Evolutionary conservation across 2,113 vertebrate genomes (phyloP).

Genomic region (Myotis yumanensis): DNA sequence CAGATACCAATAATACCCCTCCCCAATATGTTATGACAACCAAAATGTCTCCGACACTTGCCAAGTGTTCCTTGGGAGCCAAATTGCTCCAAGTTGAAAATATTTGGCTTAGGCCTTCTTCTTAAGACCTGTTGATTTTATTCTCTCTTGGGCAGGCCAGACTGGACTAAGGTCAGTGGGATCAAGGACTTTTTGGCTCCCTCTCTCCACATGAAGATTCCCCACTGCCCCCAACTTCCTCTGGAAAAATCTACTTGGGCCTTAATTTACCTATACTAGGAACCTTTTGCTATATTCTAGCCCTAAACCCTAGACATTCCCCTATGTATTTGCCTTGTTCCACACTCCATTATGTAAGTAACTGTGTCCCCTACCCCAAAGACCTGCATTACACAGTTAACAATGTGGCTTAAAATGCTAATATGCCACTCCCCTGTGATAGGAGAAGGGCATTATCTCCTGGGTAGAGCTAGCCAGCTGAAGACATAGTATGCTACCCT

Average conservation of each 20-base stretch:
- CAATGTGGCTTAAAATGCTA: background rate
- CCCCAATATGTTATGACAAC: background rate
- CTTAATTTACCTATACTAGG: background rate
- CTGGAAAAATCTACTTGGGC: background rate
- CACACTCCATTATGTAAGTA: background rate
- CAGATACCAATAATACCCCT: background rate
- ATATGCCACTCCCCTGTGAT: background rate
- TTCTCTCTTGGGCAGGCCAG: background rate
- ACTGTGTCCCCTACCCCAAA: background rate
- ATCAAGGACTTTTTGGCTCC: background rate
- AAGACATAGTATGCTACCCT: background rate
- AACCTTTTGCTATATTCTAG: background rate
- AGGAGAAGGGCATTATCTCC: background rate
- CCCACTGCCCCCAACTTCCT: background rate
- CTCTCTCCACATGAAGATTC: background rate
- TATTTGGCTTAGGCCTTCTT: background rate
- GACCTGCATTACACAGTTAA: background rate
- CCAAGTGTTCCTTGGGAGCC: background rate
- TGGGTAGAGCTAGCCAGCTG: background rate
- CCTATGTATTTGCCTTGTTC: background rate
- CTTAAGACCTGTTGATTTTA: background rate
- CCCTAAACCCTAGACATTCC: background rate
- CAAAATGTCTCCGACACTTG: background rate
- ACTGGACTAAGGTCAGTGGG: background rate
- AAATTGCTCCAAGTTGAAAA: background rate